Base-by-base conservation (phyloP, 2,888 invertebrate genomes). In the Keiferia lycopersicella region DNA sequence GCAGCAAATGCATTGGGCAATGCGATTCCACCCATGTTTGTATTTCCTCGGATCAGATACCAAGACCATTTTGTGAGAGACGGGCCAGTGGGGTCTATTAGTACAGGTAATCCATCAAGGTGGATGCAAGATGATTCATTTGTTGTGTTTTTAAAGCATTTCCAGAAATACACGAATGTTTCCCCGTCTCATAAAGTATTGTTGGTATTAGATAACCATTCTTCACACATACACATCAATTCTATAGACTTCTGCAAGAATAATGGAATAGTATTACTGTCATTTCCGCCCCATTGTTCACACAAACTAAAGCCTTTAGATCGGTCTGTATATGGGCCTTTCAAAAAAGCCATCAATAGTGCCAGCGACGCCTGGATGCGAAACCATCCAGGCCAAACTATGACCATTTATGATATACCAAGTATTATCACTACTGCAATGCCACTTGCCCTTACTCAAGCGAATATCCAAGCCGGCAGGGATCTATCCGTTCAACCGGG, bases 201-300 rank as follows among this genome's bases (percentile, higher is more conserved):
- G 14, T 20, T 60, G 12, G n/a, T 45, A 4, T 14, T 48, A n/a
- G 60, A 48, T 22, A 48, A 26, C 20, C 26, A 60, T 26, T 45
- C 48, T n/a, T 26, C 26, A 12, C 60, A 71, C 76, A 64, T n/a
- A n/a, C n/a, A n/a, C n/a, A n/a, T n/a, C n/a, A n/a, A n/a, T n/a
- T n/a, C n/a, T n/a, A n/a, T n/a, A n/a, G n/a, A n/a, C n/a, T n/a
- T n/a, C n/a, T n/a, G n/a, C n/a, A n/a, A n/a, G n/a, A n/a, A n/a
- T n/a, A 73, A 79, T 67, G 74, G 74, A 14, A 70, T 80, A 18
- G 68, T 76, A 26, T 63, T 84, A 20, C 63, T 82, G 18, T 79
- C 75, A 59, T 69, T 82, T 16, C 81, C 81, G n/a, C 79, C 81
- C 18, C 82, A n/a, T n/a, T n/a, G n/a, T n/a, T n/a, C n/a, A n/a